Conservation (phyloP, 2,113 vertebrate species). For the Sterna hirundo region DNA sequence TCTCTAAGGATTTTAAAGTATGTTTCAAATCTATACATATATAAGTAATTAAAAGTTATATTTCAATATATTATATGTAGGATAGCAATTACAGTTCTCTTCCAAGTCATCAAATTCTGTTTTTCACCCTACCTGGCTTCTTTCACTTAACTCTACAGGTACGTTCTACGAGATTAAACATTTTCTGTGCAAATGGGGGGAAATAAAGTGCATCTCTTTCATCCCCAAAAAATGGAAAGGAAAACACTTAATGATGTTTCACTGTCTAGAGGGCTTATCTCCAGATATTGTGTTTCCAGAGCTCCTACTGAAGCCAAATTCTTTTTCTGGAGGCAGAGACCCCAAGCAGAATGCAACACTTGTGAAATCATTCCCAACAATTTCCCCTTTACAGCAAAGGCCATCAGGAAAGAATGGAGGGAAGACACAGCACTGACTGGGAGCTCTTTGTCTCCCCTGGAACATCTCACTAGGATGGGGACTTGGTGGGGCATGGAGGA, state of each 20-base stretch:
- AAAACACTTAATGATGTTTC: not conserved
- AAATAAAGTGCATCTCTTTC: not conserved
- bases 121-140: not conserved
- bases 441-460: accelerated
- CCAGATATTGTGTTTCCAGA: not conserved
- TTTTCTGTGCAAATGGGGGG: not conserved
- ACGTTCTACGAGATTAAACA: not conserved
- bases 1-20: not conserved
- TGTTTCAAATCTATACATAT: not conserved
- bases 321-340: not conserved
- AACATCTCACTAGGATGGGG: accelerated
- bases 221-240: accelerated
- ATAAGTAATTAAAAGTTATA: not conserved
- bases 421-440: not conserved
- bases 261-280: not conserved
- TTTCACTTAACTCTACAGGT: not conserved
- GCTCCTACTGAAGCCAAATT: not conserved
- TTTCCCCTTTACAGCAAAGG: no score
- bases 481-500: accelerated
- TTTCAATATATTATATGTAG: not conserved
- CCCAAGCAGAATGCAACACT: not conserved
- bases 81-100: not conserved
- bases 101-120: not conserved
- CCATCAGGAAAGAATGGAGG: not conserved
- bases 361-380: not conserved